Conservation (phyloP, 2,113 vertebrate genomes). For the Macquaria ambigua region DNA sequence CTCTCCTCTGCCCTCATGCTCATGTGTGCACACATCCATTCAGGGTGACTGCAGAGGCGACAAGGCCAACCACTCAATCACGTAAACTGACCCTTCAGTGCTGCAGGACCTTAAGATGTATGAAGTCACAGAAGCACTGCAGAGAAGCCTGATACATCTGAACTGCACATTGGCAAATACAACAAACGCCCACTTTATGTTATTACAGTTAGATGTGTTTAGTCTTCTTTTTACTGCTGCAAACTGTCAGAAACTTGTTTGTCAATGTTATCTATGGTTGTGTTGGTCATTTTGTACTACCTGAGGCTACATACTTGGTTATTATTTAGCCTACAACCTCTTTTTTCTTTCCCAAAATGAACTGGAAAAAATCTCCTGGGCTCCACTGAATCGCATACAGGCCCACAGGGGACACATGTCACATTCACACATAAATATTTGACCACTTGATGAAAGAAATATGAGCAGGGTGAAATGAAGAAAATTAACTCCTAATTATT, state of each 20-base stretch:
- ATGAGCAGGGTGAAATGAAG: neutral
- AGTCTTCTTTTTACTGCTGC: neutral
- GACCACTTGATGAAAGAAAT: neutral
- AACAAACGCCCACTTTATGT: neutral
- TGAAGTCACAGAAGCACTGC: neutral
- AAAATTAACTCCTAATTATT: neutral
- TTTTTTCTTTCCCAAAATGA: neutral
- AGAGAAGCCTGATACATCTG: neutral
- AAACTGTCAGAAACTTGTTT: no score
- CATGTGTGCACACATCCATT: slow-evolving; percentile 12
- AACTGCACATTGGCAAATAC: neutral
- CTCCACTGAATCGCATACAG: neutral
- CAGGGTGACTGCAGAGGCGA: neutral
- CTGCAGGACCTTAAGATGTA: neutral
- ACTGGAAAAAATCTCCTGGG: neutral
- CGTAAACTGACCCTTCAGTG: neutral
- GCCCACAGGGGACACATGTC: neutral
- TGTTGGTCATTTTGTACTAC: neutral
- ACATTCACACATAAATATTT: slow-evolving; percentile 11
- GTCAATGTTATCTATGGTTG: neutral
- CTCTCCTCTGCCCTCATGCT: neutral
- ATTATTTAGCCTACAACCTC: neutral
- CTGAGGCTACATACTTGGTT: neutral
- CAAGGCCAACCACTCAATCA: neutral
- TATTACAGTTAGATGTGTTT: neutral